These are phyloP conservation scores for Zootermopsis nevadensis DNA, from an alignment of 2,888 invertebrate genomes.

Conservation along the genomic window DNA sequence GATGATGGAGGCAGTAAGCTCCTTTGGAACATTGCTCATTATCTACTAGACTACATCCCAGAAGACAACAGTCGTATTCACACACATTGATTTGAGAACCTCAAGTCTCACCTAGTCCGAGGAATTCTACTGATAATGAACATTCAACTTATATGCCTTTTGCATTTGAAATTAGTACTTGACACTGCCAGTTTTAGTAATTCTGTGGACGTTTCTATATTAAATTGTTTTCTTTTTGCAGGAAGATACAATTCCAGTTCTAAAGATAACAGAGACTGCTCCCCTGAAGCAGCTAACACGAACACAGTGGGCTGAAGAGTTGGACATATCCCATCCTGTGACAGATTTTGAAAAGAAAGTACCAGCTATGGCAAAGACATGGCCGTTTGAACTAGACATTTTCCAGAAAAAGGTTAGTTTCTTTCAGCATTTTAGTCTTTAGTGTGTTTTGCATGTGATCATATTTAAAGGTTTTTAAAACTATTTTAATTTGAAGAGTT, in stretches of 20 bases:
- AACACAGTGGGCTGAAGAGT: slow-evolving; percentile 89
- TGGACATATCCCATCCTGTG: slow-evolving; percentile 85
- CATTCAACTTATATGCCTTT: too few relatives aligned
- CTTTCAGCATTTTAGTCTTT: neutral
- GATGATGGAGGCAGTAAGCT: too few relatives aligned
- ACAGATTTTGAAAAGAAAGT: slow-evolving; percentile 83
- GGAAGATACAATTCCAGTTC: slow-evolving; percentile 67
- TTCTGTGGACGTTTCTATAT: neutral
- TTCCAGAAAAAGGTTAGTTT: slow-evolving; percentile 88
- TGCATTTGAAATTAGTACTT: too few relatives aligned
- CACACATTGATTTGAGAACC: too few relatives aligned
- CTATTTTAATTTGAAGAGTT: too few relatives aligned
- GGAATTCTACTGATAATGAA: too few relatives aligned
- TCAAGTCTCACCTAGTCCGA: too few relatives aligned
- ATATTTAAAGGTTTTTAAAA: too few relatives aligned
- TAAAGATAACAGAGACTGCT: slow-evolving; percentile 73
- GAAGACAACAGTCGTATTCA: too few relatives aligned
- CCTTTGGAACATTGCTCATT: too few relatives aligned
- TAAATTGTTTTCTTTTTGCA: slow-evolving; percentile 43
- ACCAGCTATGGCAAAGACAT: slow-evolving; percentile 85
- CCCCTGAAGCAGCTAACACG: slow-evolving; percentile 62
- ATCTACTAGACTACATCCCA: too few relatives aligned
- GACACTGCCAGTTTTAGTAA: neutral
- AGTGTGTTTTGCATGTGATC: neutral
- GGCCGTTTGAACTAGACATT: slow-evolving; percentile 92